These are phyloP conservation scores for Scaptomyza tumidula DNA, from an alignment of 2,888 invertebrate genomes.

Conservation along the genomic window DNA sequence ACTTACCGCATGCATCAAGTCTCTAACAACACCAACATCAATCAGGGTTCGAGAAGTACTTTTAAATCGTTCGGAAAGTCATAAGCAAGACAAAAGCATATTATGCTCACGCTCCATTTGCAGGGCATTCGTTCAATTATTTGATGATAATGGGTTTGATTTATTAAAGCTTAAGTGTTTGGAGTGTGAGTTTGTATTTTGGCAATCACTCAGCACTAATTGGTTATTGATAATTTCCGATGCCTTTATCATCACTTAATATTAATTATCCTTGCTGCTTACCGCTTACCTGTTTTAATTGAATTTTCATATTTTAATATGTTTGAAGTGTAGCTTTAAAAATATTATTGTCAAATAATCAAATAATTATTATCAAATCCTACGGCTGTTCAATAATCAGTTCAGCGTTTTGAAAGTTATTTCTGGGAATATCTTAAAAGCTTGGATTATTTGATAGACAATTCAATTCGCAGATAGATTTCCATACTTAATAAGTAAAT, in stretches of 20 bases:
- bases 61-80: background rate
- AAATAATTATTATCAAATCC: too few species aligned
- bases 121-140: background rate
- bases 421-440: too few species aligned
- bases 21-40: background rate
- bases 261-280: background rate
- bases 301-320: background rate
- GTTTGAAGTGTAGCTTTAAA: too few species aligned
- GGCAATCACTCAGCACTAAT: background rate
- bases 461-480: too few species aligned
- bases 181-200: constrained; percentile 1
- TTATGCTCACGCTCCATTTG: background rate
- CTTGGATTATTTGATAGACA: too few species aligned
- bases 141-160: background rate
- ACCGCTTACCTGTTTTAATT: too few species aligned
- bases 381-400: too few species aligned
- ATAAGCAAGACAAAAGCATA: background rate
- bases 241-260: background rate
- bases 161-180: background rate
- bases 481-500: too few species aligned
- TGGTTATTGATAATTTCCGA: background rate
- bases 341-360: too few species aligned
- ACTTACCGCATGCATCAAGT: constrained; percentile 11
- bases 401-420: too few species aligned
- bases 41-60: background rate